Evolutionary conservation across 2,888 invertebrate genomes (phyloP), one percentile per base, ranked within the genome.

Genomic region (Trypoxylon attenuatum): DNA sequence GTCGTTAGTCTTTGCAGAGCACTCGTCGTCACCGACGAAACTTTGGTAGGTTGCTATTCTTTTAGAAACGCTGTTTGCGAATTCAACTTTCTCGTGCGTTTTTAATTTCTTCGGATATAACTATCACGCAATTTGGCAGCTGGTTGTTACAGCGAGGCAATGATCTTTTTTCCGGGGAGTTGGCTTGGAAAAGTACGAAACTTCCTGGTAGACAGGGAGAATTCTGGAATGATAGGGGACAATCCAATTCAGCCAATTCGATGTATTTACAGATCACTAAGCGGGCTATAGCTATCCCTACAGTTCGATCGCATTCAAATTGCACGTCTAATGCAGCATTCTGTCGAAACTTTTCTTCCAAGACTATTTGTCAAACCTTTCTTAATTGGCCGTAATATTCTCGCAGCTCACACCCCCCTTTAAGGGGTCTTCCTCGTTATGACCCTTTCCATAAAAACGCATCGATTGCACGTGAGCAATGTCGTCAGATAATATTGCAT

Each of bases 251-350:
- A 66, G 60, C 54, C n/a, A n/a, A n/a, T n/a, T n/a, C 74, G 77
- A 80, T 79, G 75, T 82, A 83, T 80, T 82, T 81, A 83, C 82
- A 82, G 82, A 82, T 82, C 82, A 81, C 76, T 79, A 78, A 73
- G 69, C 61, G 71, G 63, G 63, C 71, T 64, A 73, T 81, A 70
- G 68, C 63, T 71, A 53, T 53, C 72, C 78, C 76, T 78, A 73
- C 67, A 47, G 73, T 72, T 78, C 76, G 78, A 83, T 83, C 74
- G 80, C 76, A 80, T 83, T 81, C 76, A 77, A 83, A 83, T 83
- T 68, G 78, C 69, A n/a, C n/a, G n/a, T n/a, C n/a, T n/a, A n/a
- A n/a, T n/a, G n/a, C n/a, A n/a, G n/a, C n/a, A n/a, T n/a, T n/a
- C n/a, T n/a, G n/a, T n/a, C n/a, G n/a, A n/a, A 4, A 8, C 25